Percentiles rank a stretch among this genome's conserved stretches.
phyloP scores from a whole-genome alignment of 2,113 vertebrate genomes.

The Lagopus muta region DNA sequence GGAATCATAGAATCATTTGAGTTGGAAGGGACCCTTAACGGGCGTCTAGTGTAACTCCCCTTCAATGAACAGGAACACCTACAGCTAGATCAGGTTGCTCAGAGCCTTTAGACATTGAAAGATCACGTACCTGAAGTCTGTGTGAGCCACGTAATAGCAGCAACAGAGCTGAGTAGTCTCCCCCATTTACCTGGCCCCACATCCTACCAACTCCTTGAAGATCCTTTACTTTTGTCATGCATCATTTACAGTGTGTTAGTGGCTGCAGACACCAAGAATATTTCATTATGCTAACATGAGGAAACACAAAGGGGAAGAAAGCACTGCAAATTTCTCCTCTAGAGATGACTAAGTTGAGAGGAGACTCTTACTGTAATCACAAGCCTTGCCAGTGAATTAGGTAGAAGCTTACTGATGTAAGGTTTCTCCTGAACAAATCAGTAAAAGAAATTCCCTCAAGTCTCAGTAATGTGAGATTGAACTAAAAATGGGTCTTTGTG shows the following conservation, averaged over 20 bases:
- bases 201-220: not conserved
- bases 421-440: not conserved
- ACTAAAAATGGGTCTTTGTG: not conserved
- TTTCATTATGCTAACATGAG: not conserved
- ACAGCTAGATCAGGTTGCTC: too few species aligned
- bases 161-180: not conserved
- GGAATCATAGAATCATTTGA: too few species aligned
- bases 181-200: not conserved
- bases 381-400: accelerated
- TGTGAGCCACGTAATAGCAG: not conserved
- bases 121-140: not conserved
- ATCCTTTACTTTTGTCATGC: not conserved
- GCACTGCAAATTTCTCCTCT: not conserved
- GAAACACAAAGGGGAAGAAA: not conserved
- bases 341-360: not conserved
- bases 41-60: too few species aligned
- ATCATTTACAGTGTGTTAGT: not conserved
- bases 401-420: not conserved
- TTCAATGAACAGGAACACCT: too few species aligned
- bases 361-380: not conserved
- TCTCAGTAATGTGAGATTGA: not conserved
- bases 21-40: too few species aligned
- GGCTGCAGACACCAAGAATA: not conserved
- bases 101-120: too few species aligned
- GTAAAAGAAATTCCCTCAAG: not conserved